phyloP scores from a whole-genome alignment of 2,888 invertebrate genomes.

The Nemotelus pantherinus region DNA sequence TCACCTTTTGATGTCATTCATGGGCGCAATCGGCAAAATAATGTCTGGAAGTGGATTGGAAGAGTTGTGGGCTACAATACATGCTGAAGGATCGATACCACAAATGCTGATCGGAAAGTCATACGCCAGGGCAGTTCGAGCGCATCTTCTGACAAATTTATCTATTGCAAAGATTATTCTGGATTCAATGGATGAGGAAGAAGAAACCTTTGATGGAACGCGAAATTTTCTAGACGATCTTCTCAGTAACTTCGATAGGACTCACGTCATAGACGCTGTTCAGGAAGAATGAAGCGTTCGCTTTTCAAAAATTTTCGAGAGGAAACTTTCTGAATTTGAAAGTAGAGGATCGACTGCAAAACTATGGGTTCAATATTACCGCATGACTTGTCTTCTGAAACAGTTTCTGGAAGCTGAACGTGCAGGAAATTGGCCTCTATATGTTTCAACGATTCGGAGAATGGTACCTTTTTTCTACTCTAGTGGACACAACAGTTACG shows the following conservation, averaged over 20 bases:
- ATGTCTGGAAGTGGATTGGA: constrained; percentile 29
- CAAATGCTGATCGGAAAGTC: constrained; percentile 16
- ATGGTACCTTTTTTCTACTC: no score
- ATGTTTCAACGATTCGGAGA: no score
- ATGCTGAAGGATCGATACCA: constrained; percentile 7
- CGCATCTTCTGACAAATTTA: no score
- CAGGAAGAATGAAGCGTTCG: background rate
- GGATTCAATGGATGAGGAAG: constrained; percentile 30
- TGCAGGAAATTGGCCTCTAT: background rate
- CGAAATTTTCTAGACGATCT: constrained; percentile 27
- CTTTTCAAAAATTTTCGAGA: background rate
- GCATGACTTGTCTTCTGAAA: no score
- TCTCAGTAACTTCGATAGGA: constrained; percentile 12
- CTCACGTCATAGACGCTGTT: constrained; percentile 1
- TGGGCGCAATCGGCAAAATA: constrained; percentile 33
- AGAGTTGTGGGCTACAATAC: constrained; percentile 30
- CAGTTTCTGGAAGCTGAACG: constrained; percentile 35
- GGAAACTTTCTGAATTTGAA: background rate
- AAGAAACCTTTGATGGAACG: constrained; percentile 10
- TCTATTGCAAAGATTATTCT: constrained; percentile 22
- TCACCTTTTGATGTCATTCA: no score
- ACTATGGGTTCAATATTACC: constrained; percentile 40
- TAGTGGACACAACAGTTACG: no score
- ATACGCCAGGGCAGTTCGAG: no score
- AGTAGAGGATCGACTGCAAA: no score